Evolutionary conservation across 1,140 invertebrate species (phyloP).

Genomic region (Bradysia coprophila): DNA sequence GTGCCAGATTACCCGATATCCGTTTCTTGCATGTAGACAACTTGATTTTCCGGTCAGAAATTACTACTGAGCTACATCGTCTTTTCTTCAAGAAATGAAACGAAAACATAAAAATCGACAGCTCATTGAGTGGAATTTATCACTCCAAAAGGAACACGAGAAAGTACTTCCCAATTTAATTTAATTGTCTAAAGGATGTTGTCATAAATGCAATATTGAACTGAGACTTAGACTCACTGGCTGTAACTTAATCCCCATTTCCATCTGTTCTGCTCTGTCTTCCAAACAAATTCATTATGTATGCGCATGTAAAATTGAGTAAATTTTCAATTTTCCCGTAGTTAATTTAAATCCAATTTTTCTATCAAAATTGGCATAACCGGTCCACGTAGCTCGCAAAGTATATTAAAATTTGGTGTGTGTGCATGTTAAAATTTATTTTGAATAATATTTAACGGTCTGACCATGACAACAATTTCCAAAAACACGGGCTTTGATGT

Average conservation of each 20-base stretch:
- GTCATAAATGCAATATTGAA: background rate
- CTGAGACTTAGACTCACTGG: background rate
- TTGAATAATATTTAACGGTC: background rate
- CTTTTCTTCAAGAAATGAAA: too few relatives aligned
- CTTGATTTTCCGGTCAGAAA: too few relatives aligned
- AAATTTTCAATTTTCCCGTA: constrained; percentile 2
- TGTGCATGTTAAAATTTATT: background rate
- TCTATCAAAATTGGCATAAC: background rate
- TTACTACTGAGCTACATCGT: too few relatives aligned
- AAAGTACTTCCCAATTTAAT: background rate
- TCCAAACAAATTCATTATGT: constrained; percentile 1
- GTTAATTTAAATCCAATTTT: constrained; percentile 1
- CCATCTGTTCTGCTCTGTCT: background rate
- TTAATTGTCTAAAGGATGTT: background rate
- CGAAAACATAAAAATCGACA: too few relatives aligned
- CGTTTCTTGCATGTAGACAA: too few relatives aligned
- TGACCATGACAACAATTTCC: background rate
- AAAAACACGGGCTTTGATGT: background rate
- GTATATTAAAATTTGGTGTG: background rate
- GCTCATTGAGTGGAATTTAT: too few relatives aligned
- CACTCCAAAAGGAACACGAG: background rate
- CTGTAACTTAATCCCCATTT: background rate
- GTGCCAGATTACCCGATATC: too few relatives aligned
- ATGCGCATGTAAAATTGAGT: too few relatives aligned
- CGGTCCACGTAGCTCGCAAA: too few relatives aligned